phyloP scores from a whole-genome alignment of 2,113 vertebrate genomes.

The Cryptotis parvus region DNA sequence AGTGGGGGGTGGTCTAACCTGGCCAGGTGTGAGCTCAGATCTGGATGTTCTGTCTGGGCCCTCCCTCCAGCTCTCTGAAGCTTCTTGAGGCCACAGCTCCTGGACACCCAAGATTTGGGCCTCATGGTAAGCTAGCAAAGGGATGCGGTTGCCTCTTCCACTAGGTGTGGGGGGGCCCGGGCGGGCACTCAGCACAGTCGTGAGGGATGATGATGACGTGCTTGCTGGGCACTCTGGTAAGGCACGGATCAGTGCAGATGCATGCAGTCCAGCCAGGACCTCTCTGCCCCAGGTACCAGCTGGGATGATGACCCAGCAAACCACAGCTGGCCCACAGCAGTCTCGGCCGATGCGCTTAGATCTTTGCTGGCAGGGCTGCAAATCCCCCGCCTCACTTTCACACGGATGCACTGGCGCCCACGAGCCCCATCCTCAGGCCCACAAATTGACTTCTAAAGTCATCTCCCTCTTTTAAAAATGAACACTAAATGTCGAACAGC shows the following conservation, averaged over 20 bases:
- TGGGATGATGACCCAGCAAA: constrained; percentile 72
- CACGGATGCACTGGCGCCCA: too few relatives aligned
- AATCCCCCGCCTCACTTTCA: too few relatives aligned
- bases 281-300: constrained; percentile 41
- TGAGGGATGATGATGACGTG: constrained; percentile 17
- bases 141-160: not conserved
- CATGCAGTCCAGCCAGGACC: constrained; percentile 2
- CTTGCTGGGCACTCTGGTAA: not conserved
- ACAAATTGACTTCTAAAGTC: too few relatives aligned
- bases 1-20: not conserved
- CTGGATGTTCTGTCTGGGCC: not conserved
- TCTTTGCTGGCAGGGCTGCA: too few relatives aligned
- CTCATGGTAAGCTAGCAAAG: not conserved
- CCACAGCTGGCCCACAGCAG: constrained; percentile 49
- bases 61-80: not conserved
- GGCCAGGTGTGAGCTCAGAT: not conserved
- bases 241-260: constrained; percentile 55
- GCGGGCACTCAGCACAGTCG: not conserved
- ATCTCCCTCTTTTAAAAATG: too few relatives aligned
- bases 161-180: not conserved
- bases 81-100: too few relatives aligned
- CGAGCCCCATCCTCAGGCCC: too few relatives aligned
- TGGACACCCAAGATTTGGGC: fast-evolving
- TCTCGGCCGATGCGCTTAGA: not conserved
- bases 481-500: too few relatives aligned